phyloP scores from a whole-genome alignment of 1,140 invertebrate genomes.

The Zelostemma sp. region DNA sequence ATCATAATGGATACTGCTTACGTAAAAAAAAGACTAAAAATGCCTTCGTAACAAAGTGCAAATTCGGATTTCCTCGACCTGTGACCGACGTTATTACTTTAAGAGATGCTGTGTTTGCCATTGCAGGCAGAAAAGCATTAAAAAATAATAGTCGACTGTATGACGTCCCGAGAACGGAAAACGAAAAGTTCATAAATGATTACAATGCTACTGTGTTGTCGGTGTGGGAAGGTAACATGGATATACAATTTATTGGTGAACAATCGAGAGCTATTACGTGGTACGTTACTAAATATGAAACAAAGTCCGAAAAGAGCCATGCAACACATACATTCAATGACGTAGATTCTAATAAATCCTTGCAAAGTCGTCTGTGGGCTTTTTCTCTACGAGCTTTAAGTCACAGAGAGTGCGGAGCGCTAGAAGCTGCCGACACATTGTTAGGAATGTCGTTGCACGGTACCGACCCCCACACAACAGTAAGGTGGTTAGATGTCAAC shows the following conservation, averaged over 20 bases:
- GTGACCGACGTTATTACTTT: slow-evolving; percentile 33
- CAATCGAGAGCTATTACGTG: slow-evolving; percentile 38
- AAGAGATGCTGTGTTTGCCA: slow-evolving; percentile 37
- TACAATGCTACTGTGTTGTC: slow-evolving; percentile 47
- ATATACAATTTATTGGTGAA: slow-evolving; percentile 50
- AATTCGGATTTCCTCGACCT: slow-evolving; percentile 45
- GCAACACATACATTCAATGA: slow-evolving; percentile 10
- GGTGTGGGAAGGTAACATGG: slow-evolving; percentile 51
- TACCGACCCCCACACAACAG: slow-evolving; percentile 49
- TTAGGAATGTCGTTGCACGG: slow-evolving; percentile 45
- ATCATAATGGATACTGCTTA: slow-evolving; percentile 40
- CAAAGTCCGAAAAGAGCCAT: slow-evolving; percentile 28
- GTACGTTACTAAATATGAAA: slow-evolving; percentile 40
- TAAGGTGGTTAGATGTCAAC: slow-evolving; percentile 51
- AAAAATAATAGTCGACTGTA: slow-evolving; percentile 46
- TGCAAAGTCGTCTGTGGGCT: slow-evolving; percentile 27
- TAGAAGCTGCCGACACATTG: slow-evolving; percentile 50
- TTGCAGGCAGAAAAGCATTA: slow-evolving; percentile 43
- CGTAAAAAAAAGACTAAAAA: slow-evolving; percentile 43
- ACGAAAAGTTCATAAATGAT: slow-evolving; percentile 50
- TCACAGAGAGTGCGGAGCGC: slow-evolving; percentile 46
- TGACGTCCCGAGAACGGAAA: slow-evolving; percentile 40
- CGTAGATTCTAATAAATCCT: slow-evolving; percentile 7
- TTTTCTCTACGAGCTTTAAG: slow-evolving; percentile 36
- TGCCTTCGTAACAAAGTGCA: slow-evolving; percentile 25